A percentile compares a stretch with the other conserved stretches of the same genome.
phyloP scores from a whole-genome alignment of 2,113 vertebrate species.

The Pitta sordida region DNA sequence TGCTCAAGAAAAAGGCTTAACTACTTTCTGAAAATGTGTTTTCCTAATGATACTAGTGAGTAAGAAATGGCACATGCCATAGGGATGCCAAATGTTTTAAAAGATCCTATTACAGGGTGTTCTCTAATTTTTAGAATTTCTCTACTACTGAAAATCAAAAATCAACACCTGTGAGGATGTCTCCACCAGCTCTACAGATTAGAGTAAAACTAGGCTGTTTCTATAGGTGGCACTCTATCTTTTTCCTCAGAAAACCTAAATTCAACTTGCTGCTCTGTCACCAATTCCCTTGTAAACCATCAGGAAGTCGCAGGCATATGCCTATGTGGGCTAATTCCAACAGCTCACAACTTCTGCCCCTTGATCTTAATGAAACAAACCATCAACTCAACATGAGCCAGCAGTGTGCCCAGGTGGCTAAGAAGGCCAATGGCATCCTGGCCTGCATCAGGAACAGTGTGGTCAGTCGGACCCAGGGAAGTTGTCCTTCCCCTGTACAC shows the following conservation, averaged over 20 bases:
- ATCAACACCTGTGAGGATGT: not conserved
- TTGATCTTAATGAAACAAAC: not conserved
- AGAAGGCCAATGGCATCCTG: too few relatives aligned
- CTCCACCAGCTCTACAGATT: not conserved
- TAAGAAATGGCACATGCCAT: not conserved
- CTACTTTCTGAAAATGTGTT: not conserved
- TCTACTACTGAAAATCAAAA: not conserved
- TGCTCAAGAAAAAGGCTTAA: constrained; percentile 3
- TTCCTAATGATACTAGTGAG: not conserved
- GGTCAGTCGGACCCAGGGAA: too few relatives aligned
- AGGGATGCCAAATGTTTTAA: not conserved
- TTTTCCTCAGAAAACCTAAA: not conserved
- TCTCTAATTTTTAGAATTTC: not conserved
- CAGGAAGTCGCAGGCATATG: not conserved
- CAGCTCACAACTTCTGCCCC: not conserved
- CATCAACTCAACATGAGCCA: too few relatives aligned
- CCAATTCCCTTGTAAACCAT: not conserved
- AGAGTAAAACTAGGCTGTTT: not conserved
- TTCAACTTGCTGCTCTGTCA: not conserved
- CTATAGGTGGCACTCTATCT: not conserved
- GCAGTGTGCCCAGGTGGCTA: too few relatives aligned
- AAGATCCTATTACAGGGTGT: not conserved
- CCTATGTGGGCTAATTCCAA: not conserved
- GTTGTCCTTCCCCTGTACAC: too few relatives aligned
- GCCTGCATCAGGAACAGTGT: too few relatives aligned